Evolutionary conservation across 2,888 invertebrate genomes (phyloP).

Genomic region (Willowsia nigromaculata): DNA sequence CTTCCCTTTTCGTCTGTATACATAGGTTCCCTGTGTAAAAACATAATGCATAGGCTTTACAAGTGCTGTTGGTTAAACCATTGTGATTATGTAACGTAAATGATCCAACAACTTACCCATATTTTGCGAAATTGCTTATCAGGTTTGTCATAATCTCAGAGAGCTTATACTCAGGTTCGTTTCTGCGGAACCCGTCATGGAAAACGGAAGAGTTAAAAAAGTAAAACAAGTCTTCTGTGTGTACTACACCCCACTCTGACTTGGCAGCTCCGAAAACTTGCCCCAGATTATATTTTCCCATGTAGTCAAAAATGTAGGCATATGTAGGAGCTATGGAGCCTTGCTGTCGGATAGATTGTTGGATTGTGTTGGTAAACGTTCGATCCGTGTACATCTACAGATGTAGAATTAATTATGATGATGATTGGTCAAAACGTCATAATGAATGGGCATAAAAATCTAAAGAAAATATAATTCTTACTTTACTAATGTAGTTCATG

Average conservation of each 20-base stretch:
- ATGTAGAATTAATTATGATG: neutral
- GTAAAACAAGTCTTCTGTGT: conserved; percentile 68
- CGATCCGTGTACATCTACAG: conserved; percentile 75
- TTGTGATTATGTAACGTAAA: too few relatives aligned
- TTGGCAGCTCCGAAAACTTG: conserved; percentile 72
- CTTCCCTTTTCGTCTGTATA: neutral
- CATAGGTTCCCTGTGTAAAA: conserved; percentile 34
- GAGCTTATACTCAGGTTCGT: conserved; percentile 57
- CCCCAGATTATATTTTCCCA: conserved; percentile 74
- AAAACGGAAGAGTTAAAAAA: conserved; percentile 66
- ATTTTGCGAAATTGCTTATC: conserved; percentile 57
- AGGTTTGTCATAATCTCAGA: conserved; percentile 67
- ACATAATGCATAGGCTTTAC: too few relatives aligned
- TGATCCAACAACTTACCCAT: conserved; percentile 61
- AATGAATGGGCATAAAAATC: too few relatives aligned
- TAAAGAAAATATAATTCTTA: too few relatives aligned
- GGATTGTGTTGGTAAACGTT: conserved; percentile 66
- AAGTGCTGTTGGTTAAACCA: too few relatives aligned
- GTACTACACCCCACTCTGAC: conserved; percentile 74
- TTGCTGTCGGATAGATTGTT: conserved; percentile 72
- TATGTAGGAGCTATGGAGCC: conserved; percentile 74
- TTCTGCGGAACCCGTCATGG: conserved; percentile 57
- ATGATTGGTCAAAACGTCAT: neutral
- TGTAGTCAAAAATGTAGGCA: conserved; percentile 74
- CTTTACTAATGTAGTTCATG: conserved; percentile 62